Conservation (phyloP, 2,113 vertebrate species). For the Spea bombifrons region DNA sequence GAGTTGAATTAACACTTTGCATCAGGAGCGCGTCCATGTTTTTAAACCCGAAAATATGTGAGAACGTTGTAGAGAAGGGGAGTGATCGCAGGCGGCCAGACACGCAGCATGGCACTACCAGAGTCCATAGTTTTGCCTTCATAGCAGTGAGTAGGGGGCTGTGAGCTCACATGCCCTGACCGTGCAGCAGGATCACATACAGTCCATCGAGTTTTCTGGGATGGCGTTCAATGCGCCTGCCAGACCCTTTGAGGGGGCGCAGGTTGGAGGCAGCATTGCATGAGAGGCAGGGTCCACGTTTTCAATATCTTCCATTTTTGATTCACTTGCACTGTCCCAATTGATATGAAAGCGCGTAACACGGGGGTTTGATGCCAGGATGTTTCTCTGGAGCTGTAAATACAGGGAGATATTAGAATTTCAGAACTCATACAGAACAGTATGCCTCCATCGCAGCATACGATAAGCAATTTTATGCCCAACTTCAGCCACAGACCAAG, state of each 20-base stretch:
- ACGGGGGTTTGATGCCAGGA: slow-evolving; percentile 84
- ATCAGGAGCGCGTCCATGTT: too few species aligned
- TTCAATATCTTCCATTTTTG: slow-evolving; percentile 79
- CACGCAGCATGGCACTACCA: too few species aligned
- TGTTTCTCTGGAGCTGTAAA: slow-evolving; percentile 83
- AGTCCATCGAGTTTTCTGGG: slow-evolving; percentile 91
- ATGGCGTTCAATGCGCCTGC: slow-evolving; percentile 69
- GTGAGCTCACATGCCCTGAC: not conserved
- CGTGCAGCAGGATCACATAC: slow-evolving; percentile 59
- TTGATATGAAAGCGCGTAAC: slow-evolving; percentile 92
- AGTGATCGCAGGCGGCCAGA: too few species aligned
- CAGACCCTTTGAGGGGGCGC: slow-evolving; percentile 69
- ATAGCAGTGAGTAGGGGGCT: not conserved
- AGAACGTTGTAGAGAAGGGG: too few species aligned
- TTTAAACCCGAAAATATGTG: too few species aligned
- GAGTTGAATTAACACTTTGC: too few species aligned
- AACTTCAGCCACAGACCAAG: too few species aligned
- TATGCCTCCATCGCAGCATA: not conserved
- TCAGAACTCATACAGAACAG: not conserved
- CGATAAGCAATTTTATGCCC: too few species aligned
- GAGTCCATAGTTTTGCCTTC: not conserved
- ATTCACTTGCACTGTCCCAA: slow-evolving; percentile 79
- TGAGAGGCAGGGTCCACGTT: slow-evolving; percentile 77
- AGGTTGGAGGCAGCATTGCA: slow-evolving; percentile 73
- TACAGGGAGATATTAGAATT: not conserved